Evolutionary conservation across 1,140 invertebrate species (phyloP), one percentile per base, ranked within the genome.

Genomic region (Drosophila sechellia): DNA sequence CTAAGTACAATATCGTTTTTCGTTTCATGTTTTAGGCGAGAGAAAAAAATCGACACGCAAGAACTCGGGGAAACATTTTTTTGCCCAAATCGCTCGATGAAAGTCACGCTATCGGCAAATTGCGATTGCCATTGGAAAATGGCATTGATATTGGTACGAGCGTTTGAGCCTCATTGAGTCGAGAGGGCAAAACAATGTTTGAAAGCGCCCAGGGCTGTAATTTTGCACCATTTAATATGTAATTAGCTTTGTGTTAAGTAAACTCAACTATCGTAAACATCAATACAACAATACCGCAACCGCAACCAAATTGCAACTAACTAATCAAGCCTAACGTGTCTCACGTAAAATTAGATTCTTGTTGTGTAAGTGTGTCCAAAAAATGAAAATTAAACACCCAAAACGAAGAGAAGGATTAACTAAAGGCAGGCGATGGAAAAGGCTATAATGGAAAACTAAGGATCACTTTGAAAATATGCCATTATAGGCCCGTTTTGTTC

Each of bases 41-140:
- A 91, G 80, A 79, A 90, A 86, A 86, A 91, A 91, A 91, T 91
- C 90, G 90, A 91, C 90, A 91, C 90, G 90, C 86, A 91, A 91
- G 81, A 90, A 90, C 85, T 81, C 86, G 90, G 90, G 75, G 81
- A 77, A 90, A 79, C 90, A 90, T 91, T 91, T 91, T 91, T 91
- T 91, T 91, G 83, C 69, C 71, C 81, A 55, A 90, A 91, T 79
- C 90, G 74, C 79, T 84, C 78, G 69, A 89, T 85, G 75, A 72
- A 77, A 87, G 85, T 90, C 83, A 64, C 80, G 69, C 61, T 70
- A 81, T 61, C 59, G 54, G 48, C 43, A 1, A 63, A 66, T 65
- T 52, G 64, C 54, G 15, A 58, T 59, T 27, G 8, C 42, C 42
- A 45, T 45, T 45, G 42, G 15, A 45, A 20, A 45, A 45, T 45